These are phyloP conservation scores for Galaxias olidus DNA, from an alignment of 2,797 vertebrate species.

Conservation along the genomic window DNA sequence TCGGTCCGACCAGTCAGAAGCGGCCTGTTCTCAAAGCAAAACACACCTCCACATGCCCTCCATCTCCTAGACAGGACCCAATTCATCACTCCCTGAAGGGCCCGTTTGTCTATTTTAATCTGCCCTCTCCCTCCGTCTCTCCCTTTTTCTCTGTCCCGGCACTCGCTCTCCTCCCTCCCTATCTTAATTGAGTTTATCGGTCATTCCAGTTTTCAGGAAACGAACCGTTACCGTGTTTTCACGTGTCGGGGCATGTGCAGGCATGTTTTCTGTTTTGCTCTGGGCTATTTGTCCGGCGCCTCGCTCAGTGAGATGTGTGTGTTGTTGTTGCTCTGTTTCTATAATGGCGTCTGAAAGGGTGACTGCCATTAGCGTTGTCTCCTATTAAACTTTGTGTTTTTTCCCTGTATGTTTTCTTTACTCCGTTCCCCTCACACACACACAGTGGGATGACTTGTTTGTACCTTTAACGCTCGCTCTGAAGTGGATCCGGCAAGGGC, in stretches of 20 bases:
- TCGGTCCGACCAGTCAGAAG: neutral
- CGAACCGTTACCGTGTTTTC: neutral
- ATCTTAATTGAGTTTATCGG: slow-evolving; percentile 38
- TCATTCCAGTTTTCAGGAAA: slow-evolving; percentile 16
- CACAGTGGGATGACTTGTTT: no score
- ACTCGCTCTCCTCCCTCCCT: slow-evolving; percentile 9
- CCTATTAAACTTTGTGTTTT: no score
- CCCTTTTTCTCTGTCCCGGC: slow-evolving; percentile 10
- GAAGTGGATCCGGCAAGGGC: no score
- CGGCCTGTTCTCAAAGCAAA: neutral
- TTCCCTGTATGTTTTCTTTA: no score
- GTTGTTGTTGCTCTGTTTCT: no score
- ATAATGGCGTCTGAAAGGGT: neutral
- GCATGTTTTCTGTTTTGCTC: neutral
- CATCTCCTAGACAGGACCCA: neutral
- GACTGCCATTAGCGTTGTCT: no score
- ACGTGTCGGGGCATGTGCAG: slow-evolving; percentile 25
- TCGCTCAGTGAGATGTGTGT: no score
- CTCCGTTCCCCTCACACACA: no score
- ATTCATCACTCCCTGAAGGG: slow-evolving; percentile 1
- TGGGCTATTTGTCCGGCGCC: no score
- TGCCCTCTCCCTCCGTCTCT: slow-evolving; percentile 5
- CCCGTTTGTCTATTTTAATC: neutral
- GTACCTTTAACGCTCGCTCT: no score
- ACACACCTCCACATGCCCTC: neutral